Conservation (phyloP, 2,113 vertebrate genomes). For the Pelusios castaneus region DNA sequence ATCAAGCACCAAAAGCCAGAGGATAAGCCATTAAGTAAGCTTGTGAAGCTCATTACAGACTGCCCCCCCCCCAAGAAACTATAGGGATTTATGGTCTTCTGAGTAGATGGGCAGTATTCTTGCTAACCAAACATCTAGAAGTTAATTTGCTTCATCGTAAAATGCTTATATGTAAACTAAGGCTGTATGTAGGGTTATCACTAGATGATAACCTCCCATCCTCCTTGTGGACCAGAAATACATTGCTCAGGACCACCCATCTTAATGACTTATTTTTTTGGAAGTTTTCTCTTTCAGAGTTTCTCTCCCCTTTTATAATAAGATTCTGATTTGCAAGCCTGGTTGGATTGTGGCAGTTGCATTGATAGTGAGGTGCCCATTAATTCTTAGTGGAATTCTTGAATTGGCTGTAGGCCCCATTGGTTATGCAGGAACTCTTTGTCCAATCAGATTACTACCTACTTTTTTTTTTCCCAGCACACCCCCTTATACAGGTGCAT, state of each 20-base stretch:
- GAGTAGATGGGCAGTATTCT: neutral
- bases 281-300: neutral
- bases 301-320: neutral
- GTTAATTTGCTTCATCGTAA: neutral
- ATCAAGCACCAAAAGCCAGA: neutral
- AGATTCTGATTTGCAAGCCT: neutral
- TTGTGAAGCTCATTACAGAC: neutral
- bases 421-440: neutral
- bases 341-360: neutral
- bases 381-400: neutral
- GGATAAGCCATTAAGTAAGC: neutral
- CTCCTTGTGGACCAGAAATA: neutral
- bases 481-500: neutral
- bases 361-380: neutral
- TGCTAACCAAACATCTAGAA: neutral
- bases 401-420: neutral
- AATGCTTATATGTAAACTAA: neutral
- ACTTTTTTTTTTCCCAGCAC: neutral
- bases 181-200: neutral
- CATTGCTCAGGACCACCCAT: neutral
- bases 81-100: neutral
- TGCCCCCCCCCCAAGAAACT: neutral
- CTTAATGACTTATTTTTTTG: neutral
- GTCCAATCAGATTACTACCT: neutral
- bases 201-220: neutral